Conservation (phyloP, 1,140 invertebrate genomes). For the Neodiprion fabricii region DNA sequence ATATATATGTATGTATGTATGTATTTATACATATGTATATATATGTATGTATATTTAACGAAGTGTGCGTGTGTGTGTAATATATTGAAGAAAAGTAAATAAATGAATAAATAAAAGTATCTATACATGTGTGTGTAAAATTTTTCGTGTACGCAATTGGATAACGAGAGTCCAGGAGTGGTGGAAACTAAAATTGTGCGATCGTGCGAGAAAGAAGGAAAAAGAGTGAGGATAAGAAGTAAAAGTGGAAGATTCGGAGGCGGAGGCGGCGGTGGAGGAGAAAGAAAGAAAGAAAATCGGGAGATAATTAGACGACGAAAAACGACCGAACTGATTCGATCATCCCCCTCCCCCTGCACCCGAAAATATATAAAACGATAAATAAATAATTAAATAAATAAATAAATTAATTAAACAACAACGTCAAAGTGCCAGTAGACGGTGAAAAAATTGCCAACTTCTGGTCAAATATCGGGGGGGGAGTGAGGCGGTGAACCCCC, state of each 20-base stretch:
- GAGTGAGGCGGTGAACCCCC: constrained; percentile 4
- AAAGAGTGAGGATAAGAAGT: neutral
- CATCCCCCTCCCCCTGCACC: too few species aligned
- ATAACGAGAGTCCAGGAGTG: neutral
- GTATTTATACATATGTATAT: neutral
- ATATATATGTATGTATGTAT: neutral
- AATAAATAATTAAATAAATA: too few species aligned
- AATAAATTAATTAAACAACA: too few species aligned
- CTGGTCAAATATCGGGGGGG: neutral
- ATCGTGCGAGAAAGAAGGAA: neutral
- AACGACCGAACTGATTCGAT: too few species aligned
- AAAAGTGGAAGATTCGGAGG: too few species aligned
- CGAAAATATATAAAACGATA: too few species aligned
- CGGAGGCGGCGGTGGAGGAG: neutral
- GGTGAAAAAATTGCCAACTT: neutral
- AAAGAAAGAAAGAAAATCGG: neutral
- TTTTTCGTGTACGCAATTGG: neutral
- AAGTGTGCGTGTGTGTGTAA: too few species aligned
- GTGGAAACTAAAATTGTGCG: constrained; percentile 1
- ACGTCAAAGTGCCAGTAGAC: neutral
- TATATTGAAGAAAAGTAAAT: too few species aligned
- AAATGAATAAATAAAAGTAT: too few species aligned
- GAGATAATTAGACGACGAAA: neutral
- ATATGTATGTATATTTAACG: too few species aligned
- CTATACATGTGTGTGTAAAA: neutral